Conservation (phyloP, 2,888 invertebrate genomes). For the Megamerina dolium region DNA sequence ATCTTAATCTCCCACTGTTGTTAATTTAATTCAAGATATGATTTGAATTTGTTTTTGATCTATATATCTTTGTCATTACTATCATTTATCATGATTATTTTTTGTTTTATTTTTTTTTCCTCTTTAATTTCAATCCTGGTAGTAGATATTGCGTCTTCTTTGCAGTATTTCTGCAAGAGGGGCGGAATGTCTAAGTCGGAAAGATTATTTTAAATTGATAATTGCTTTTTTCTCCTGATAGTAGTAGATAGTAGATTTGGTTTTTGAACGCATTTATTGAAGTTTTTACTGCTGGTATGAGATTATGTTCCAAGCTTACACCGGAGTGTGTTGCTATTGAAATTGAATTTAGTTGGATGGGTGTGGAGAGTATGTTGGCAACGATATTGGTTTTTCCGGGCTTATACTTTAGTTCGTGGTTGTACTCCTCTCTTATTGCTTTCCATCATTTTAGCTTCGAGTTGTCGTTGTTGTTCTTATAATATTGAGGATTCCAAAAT, state of each 20-base stretch:
- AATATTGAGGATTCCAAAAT: conserved; percentile 6
- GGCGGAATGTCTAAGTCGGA: no score
- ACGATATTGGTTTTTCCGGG: conserved; percentile 2
- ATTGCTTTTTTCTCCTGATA: background rate
- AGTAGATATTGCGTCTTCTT: no score
- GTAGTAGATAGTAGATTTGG: conserved; percentile 11
- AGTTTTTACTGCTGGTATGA: no score
- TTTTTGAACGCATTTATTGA: no score
- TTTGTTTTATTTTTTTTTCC: no score
- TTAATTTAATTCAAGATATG: no score
- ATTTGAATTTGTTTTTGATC: no score
- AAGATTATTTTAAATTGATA: conserved; percentile 7
- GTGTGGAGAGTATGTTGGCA: conserved; percentile 1
- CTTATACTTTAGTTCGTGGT: conserved; percentile 4
- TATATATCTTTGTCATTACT: no score
- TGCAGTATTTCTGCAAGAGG: no score
- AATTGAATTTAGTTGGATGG: conserved; percentile 6
- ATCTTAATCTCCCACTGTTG: no score
- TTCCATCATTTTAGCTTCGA: conserved; percentile 1
- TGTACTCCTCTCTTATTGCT: conserved; percentile 5
- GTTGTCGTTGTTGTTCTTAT: conserved; percentile 2
- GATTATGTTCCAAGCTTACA: conserved; percentile 5
- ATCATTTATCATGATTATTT: no score
- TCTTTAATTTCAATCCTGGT: no score
- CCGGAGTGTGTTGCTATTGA: conserved; percentile 1